Evolutionary conservation across 92 coral and sea anemone genomes (phyloP).

Genomic region (Plumapathes pennacea): DNA sequence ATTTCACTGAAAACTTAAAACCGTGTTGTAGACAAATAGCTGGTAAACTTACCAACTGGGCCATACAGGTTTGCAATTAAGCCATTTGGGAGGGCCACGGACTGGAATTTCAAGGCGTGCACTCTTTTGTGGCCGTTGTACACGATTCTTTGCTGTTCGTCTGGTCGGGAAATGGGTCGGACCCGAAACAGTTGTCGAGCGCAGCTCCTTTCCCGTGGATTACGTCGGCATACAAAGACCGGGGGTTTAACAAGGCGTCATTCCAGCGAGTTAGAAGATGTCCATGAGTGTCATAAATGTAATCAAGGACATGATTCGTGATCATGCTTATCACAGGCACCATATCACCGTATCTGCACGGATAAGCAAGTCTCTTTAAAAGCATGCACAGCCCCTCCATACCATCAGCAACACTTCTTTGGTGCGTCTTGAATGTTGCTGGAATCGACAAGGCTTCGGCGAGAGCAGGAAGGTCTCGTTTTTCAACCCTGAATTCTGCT

Average conservation of each 20-base stretch:
- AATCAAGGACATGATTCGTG: constrained; percentile 14
- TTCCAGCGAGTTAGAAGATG: constrained; percentile 16
- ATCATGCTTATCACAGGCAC: constrained; percentile 6
- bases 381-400: constrained; percentile 7
- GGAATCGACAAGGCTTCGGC: neutral
- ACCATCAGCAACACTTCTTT: neutral
- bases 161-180: constrained; percentile 6
- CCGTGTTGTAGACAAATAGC: too few relatives aligned
- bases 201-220: constrained; percentile 12
- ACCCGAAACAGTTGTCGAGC: constrained; percentile 16
- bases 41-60: neutral
- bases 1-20: too few relatives aligned
- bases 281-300: constrained; percentile 19
- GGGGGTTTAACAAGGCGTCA: constrained; percentile 14
- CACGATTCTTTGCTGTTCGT: constrained; percentile 3
- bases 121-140: too few relatives aligned
- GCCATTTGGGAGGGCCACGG: neutral
- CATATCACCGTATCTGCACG: constrained; percentile 14
- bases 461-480: neutral
- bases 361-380: constrained; percentile 18
- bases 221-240: constrained; percentile 18
- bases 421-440: too few relatives aligned
- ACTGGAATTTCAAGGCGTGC: too few relatives aligned
- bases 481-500: constrained; percentile 19
- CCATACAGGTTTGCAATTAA: neutral